These are phyloP conservation scores for Terebella lapidaria DNA, from an alignment of 2,888 invertebrate genomes.

Conservation along the genomic window DNA sequence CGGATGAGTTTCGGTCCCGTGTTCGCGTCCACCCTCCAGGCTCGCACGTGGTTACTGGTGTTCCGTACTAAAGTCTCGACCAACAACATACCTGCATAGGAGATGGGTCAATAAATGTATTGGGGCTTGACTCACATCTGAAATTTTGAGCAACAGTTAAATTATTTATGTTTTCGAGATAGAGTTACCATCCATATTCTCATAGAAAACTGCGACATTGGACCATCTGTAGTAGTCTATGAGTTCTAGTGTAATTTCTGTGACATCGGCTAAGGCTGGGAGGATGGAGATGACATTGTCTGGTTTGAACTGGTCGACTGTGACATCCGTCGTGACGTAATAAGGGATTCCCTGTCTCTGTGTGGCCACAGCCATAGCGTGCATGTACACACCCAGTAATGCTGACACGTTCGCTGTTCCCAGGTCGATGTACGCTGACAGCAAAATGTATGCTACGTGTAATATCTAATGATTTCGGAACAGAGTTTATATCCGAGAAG, in stretches of 20 bases:
- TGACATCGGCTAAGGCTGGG: conserved; percentile 13
- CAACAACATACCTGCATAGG: conserved; percentile 16
- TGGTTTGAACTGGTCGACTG: conserved; percentile 6
- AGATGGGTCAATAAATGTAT: too few relatives aligned
- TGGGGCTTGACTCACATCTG: too few relatives aligned
- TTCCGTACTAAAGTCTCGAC: conserved; percentile 16
- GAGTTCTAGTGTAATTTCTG: conserved; percentile 14
- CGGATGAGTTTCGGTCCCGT: conserved; percentile 9
- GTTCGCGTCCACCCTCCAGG: conserved; percentile 14
- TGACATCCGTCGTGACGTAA: not conserved
- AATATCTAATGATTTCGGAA: too few relatives aligned
- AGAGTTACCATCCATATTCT: conserved; percentile 16
- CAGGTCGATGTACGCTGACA: conserved; percentile 23
- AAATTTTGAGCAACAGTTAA: too few relatives aligned
- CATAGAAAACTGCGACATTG: conserved; percentile 19
- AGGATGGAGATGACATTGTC: conserved; percentile 20
- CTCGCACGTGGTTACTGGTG: conserved; percentile 13
- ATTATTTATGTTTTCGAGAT: too few relatives aligned
- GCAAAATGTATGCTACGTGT: too few relatives aligned
- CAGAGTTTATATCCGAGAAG: too few relatives aligned
- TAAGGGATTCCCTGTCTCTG: conserved; percentile 27
- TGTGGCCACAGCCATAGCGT: conserved; percentile 32
- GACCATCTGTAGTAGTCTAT: conserved; percentile 12
- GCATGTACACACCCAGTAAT: conserved; percentile 37
- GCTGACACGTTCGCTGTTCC: conserved; percentile 28